A percentile compares a stretch with the other conserved stretches of the same genome.
phyloP scores from a whole-genome alignment of 1,140 invertebrate genomes.

The Scaptomyza pallida region DNA sequence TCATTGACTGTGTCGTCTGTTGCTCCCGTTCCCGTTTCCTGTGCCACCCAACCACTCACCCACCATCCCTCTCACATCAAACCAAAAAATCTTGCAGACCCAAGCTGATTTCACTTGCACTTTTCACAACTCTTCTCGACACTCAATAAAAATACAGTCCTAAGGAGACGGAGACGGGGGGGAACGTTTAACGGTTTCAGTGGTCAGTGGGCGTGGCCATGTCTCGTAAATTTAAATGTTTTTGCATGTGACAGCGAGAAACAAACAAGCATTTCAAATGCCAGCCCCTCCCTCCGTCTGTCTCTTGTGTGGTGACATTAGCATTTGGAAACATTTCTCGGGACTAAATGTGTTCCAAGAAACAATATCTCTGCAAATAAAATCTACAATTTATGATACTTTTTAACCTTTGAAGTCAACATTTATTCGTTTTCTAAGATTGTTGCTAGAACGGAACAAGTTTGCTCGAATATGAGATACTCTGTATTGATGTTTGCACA shows the following conservation, averaged over 20 bases:
- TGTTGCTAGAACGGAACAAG: no score
- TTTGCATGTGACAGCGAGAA: slow-evolving; percentile 18
- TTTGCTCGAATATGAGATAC: no score
- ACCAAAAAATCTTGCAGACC: background rate
- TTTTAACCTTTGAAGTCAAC: no score
- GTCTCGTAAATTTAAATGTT: slow-evolving; percentile 56
- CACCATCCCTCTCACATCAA: no score
- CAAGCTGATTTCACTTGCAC: slow-evolving; percentile 57
- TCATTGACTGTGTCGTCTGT: slow-evolving; percentile 31
- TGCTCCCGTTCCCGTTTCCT: background rate
- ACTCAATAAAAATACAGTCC: background rate
- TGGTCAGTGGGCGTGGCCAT: slow-evolving; percentile 45
- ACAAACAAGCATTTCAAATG: slow-evolving; percentile 1
- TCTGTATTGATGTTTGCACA: no score
- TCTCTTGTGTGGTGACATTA: no score
- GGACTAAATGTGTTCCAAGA: background rate
- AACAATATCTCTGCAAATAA: background rate
- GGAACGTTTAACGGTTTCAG: slow-evolving; percentile 53
- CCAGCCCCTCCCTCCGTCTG: background rate
- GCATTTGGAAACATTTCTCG: background rate
- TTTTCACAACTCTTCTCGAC: slow-evolving; percentile 32
- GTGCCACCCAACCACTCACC: background rate
- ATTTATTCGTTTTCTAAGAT: no score
- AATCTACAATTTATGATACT: background rate
- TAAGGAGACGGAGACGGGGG: no score